These are phyloP conservation scores for Epizoanthus illoricatus DNA, from an alignment of 92 coral and sea anemone species.

Conservation along the genomic window DNA sequence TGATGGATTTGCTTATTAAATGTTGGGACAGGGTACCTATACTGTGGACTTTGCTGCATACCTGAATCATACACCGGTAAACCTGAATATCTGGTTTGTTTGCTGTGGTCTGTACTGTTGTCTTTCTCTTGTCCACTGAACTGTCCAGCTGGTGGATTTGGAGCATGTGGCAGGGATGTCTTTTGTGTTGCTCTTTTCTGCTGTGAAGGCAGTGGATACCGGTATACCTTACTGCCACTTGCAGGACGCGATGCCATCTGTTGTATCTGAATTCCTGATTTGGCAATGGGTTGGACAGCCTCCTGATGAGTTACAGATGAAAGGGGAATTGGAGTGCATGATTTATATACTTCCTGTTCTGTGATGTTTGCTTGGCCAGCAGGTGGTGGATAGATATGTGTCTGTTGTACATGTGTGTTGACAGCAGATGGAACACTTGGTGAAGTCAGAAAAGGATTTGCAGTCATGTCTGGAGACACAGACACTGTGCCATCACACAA, in stretches of 20 bases:
- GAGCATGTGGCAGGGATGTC: too few species aligned
- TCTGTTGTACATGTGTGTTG: background rate
- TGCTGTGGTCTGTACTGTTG: too few species aligned
- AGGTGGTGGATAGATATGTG: background rate
- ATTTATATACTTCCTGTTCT: background rate
- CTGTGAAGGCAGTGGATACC: conserved; percentile 5
- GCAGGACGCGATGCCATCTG: background rate
- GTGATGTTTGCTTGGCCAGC: background rate
- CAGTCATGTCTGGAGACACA: background rate
- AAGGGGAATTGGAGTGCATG: too few species aligned
- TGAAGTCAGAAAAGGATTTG: background rate
- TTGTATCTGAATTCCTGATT: background rate
- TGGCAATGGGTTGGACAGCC: background rate
- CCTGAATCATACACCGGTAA: background rate
- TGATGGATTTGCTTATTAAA: background rate
- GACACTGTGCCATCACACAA: conserved; percentile 4
- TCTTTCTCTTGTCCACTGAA: too few species aligned
- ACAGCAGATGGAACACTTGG: background rate
- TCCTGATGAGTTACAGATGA: background rate
- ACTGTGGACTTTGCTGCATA: conserved; percentile 1
- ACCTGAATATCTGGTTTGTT: too few species aligned
- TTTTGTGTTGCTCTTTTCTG: background rate
- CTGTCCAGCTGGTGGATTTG: background rate
- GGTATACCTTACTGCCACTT: background rate
- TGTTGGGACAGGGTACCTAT: background rate